A percentile compares a stretch with the other conserved stretches of the same genome.
These are phyloP conservation scores for Athetis lepigone DNA, from an alignment of 2,888 invertebrate species.

Conservation along the genomic window DNA sequence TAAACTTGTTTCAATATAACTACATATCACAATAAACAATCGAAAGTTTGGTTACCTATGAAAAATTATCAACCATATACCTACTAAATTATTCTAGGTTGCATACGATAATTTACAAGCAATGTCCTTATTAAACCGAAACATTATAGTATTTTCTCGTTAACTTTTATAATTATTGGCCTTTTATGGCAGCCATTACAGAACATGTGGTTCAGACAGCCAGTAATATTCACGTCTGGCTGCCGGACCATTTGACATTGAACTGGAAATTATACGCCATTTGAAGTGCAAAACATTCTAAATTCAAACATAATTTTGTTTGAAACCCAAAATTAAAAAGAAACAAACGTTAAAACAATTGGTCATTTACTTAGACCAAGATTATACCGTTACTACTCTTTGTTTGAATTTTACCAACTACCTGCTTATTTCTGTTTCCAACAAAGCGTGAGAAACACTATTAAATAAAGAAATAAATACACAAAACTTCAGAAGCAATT, in stretches of 20 bases:
- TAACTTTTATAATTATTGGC: conserved; percentile 18
- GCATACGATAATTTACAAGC: too few species aligned
- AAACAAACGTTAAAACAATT: conserved; percentile 19
- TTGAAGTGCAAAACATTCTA: not conserved
- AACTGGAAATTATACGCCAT: conserved; percentile 9
- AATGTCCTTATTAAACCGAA: not conserved
- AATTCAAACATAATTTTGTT: not conserved
- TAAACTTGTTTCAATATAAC: too few species aligned
- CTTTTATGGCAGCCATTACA: conserved; percentile 6
- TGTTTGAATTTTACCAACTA: not conserved
- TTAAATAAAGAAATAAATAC: conserved; percentile 3
- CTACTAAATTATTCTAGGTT: not conserved
- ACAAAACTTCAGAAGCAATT: conserved; percentile 35
- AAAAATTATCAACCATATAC: too few species aligned
- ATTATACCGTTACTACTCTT: not conserved
- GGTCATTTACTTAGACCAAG: conserved; percentile 3
- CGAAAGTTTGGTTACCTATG: too few species aligned
- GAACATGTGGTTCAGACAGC: conserved; percentile 4
- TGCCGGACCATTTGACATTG: not conserved
- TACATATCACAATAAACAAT: too few species aligned
- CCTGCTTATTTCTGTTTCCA: not conserved
- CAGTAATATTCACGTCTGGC: conserved; percentile 8
- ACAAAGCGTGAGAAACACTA: conserved; percentile 37
- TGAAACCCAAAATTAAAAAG: conserved; percentile 17
- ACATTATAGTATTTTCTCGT: conserved; percentile 17